These are phyloP conservation scores for Platichthys flesus DNA, from an alignment of 2,113 vertebrate species.

Conservation along the genomic window DNA sequence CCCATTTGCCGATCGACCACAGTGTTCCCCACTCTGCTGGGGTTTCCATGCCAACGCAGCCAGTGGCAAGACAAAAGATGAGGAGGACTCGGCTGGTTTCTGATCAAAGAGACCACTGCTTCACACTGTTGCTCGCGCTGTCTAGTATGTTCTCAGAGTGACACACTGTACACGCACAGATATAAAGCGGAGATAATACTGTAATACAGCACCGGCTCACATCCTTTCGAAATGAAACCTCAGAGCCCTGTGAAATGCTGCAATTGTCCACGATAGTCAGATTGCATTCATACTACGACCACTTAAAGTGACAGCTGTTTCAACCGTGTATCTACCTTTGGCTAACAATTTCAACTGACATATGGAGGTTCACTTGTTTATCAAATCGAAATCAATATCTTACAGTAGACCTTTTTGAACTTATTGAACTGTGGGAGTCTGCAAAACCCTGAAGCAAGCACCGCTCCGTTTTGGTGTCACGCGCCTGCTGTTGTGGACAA, in stretches of 20 bases:
- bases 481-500: too few species aligned
- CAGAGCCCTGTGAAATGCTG: background rate
- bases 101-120: slow-evolving; percentile 52
- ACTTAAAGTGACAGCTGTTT: too few species aligned
- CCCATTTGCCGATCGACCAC: slow-evolving; percentile 82
- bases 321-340: too few species aligned
- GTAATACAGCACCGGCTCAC: background rate
- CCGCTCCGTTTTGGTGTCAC: too few species aligned
- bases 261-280: background rate
- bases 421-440: too few species aligned
- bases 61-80: slow-evolving; percentile 83
- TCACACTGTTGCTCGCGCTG: slow-evolving; percentile 36
- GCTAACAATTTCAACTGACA: too few species aligned
- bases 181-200: background rate
- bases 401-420: too few species aligned
- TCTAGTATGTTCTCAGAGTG: slow-evolving; percentile 20
- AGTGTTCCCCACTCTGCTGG: slow-evolving; percentile 77
- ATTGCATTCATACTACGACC: too few species aligned
- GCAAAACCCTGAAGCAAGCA: too few species aligned
- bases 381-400: too few species aligned
- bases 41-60: slow-evolving; percentile 86
- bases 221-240: background rate
- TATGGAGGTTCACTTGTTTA: too few species aligned
- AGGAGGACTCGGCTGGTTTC: slow-evolving; percentile 60
- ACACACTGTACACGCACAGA: background rate